Evolutionary conservation across 35 echinoderm and acorn worm species (phyloP), one percentile per base, ranked within the genome.

Genomic region (Stichopus chloronotus): DNA sequence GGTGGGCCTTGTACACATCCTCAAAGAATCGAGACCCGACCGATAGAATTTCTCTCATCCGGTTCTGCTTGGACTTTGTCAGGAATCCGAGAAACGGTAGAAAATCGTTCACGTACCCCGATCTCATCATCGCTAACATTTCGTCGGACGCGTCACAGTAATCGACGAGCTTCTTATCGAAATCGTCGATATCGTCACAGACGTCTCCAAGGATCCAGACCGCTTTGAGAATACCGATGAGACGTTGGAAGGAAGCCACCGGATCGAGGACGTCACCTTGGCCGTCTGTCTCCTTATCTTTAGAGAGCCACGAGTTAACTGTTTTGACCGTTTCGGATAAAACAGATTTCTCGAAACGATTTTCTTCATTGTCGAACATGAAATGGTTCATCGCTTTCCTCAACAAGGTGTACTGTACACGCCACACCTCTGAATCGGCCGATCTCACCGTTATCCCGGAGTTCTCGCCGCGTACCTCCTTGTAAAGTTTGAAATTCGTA

Each of bases 401-500:
- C 13, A 25, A 12, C 9, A 89, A n/a, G 8, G 23, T 55, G 59
- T 89, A 61, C 13, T 89, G 87, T 72, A 89, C 52, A 43, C 71
- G 13, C 87, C 87, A 89, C n/a, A 43, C 60, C 11, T 89, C 87
- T 60, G 87, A 53, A 52, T 53, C 17, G 5, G 57, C 21, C 12
- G 59, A 71, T 4, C 87, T 7, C 52, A n/a, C 10, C 10, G 87
- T 71, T 19, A 89, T 0, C n/a, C 87, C 87, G 25, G 14, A 6
- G 19, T 71, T 71, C 5, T 52, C 60, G 7, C 87, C 87, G 13
- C 87, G 57, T 14, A 71, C 60, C 19, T 89, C 87, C 22, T 72
- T 89, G 57, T 89, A 89, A 72, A 89, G 87, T n/a, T 63, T 59
- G 55, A 89, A 89, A 16, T 1, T 43, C 21, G 65, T 89, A 72